Evolutionary conservation across 30 jellyfish, hydroid and myxozoan genomes (phyloP), one percentile per base, ranked within the genome.

Genomic region (Catostylus mosaicus): DNA sequence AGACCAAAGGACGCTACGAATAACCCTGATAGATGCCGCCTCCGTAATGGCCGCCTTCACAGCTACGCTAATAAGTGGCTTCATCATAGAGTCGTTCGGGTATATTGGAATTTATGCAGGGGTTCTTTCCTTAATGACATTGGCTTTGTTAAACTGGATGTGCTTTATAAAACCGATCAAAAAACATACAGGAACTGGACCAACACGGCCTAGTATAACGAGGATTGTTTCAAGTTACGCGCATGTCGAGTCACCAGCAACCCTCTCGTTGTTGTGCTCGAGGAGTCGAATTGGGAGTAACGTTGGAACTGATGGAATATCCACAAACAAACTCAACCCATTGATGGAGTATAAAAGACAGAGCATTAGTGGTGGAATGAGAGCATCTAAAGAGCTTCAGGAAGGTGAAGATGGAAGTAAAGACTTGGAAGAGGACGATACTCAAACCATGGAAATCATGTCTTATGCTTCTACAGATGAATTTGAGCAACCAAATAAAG

Each of bases 21-120:
- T 69, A 2, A 69, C 82, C 0, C 60, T 69, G 7, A 69, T 69
- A 1, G 82, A 69, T 46, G 82, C 82, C 14, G 36, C 66, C 3
- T 50, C 82, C 12, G 82, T 69, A 2, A 16, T 69, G 61, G 82
- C 82, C 63, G 82, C 43, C 43, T 69, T 69, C 60, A 69, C 82
- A 22, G 82, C 82, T 3, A 69, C 63, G 82, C 68, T 69, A 1
- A 38, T 34, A n/a, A 69, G 82, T 66, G 82, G 82, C 24, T 69
- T 69, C 46, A 69, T 69, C 6, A 69, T 69, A 45, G 82, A 69
- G 11, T 27, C 31, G 29, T 29, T 61, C 10, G 74, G 74, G 35
- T 61, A 61, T 43, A 20, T 61, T 34, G 74, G 74, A 61, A 29
- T 61, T 20, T 61, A 61, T 26, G 35, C 74, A 20, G 35, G 45